Conservation (phyloP, 2,113 vertebrate species). For the Festucalex cinctus region DNA sequence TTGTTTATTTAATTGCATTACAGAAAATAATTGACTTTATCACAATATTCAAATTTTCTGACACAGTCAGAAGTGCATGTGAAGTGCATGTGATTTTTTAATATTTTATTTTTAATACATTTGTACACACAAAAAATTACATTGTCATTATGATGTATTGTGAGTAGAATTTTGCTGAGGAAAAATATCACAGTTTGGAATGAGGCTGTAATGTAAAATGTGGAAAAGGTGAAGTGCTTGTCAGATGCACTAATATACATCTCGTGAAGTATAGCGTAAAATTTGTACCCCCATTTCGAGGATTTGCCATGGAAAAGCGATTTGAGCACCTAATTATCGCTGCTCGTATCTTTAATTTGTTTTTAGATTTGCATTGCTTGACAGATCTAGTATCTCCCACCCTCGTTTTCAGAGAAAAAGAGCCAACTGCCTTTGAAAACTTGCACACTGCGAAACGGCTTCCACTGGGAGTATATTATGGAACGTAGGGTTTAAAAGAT, state of each 20-base stretch:
- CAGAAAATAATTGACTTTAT: too few relatives aligned
- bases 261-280: background rate
- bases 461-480: slow-evolving; percentile 44
- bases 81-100: too few relatives aligned
- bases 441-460: slow-evolving; percentile 19
- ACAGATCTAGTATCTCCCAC: background rate
- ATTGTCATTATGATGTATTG: too few relatives aligned
- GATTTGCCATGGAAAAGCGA: background rate
- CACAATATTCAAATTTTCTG: too few relatives aligned
- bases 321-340: background rate
- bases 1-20: too few relatives aligned
- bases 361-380: background rate
- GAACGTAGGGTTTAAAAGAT: slow-evolving; percentile 48
- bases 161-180: too few relatives aligned
- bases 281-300: background rate
- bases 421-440: slow-evolving; percentile 8
- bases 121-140: too few relatives aligned
- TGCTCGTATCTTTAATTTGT: background rate
- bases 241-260: background rate
- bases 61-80: too few relatives aligned
- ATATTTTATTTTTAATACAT: too few relatives aligned
- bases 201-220: too few relatives aligned
- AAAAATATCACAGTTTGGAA: too few relatives aligned
- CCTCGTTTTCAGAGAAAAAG: slow-evolving; percentile 27
- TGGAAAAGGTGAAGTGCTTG: too few relatives aligned